These are phyloP conservation scores for Cydia amplana DNA, from an alignment of 1,140 invertebrate species.

Conservation along the genomic window DNA sequence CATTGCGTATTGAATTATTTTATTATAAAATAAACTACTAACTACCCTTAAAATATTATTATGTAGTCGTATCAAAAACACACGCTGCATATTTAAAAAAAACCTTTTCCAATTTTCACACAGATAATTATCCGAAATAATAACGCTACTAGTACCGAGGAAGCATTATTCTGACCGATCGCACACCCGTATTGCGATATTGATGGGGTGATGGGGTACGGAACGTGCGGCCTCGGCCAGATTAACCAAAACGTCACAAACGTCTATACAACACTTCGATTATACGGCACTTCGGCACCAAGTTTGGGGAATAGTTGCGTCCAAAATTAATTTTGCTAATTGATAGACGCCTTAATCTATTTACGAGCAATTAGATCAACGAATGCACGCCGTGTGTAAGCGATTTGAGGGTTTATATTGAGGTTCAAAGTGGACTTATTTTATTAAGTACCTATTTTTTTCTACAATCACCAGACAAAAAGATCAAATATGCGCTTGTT, in stretches of 20 bases:
- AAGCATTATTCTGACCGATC: conserved; percentile 60
- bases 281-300: neutral
- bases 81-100: too few relatives aligned
- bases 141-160: conserved; percentile 45
- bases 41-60: too few relatives aligned
- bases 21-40: too few relatives aligned
- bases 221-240: neutral
- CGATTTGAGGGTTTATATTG: neutral
- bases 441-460: neutral
- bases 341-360: conserved; percentile 24
- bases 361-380: conserved; percentile 11
- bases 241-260: neutral
- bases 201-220: conserved; percentile 32
- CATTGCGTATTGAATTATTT: too few relatives aligned
- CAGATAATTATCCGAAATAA: conserved; percentile 36
- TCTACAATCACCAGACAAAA: too few relatives aligned
- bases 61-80: too few relatives aligned
- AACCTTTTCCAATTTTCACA: neutral
- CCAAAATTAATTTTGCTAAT: conserved; percentile 29
- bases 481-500: too few relatives aligned
- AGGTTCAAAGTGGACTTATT: neutral
- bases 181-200: conserved; percentile 49
- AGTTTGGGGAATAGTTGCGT: conserved; percentile 15
- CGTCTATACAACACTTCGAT: neutral
- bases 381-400: neutral